These are phyloP conservation scores for Mya arenaria DNA, from an alignment of 1,140 invertebrate genomes.

Conservation along the genomic window DNA sequence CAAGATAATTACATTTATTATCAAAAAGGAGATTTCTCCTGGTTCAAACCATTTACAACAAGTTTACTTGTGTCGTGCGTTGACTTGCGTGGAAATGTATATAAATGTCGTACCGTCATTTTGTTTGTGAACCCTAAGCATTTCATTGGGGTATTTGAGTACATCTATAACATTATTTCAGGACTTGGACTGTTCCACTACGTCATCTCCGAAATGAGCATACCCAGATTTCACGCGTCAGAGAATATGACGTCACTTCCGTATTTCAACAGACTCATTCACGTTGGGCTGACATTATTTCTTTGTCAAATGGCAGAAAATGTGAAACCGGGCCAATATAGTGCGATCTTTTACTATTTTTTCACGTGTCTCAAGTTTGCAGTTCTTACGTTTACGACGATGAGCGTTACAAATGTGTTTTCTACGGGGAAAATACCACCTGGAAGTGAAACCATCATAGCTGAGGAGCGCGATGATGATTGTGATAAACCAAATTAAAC, in stretches of 20 bases:
- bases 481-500: no score
- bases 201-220: background rate
- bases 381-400: constrained; percentile 1
- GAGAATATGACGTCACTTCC: background rate
- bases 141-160: background rate
- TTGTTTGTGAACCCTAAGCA: background rate
- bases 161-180: no score
- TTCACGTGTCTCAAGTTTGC: constrained; percentile 34
- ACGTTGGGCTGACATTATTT: constrained; percentile 18
- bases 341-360: constrained; percentile 29
- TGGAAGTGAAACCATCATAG: no score
- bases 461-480: no score
- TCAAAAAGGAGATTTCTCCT: no score
- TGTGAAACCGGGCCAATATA: constrained; percentile 24
- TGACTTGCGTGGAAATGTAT: background rate
- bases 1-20: no score
- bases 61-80: no score
- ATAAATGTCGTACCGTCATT: background rate
- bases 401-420: background rate
- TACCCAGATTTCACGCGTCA: background rate
- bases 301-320: constrained; percentile 37
- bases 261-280: background rate
- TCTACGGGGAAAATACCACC: background rate
- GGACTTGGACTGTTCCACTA: background rate
- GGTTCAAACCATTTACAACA: no score